Percentiles rank a stretch among this genome's conserved stretches.
Evolutionary conservation across 1,140 invertebrate species (phyloP).

Genomic region (Trachelipus rathkii): DNA sequence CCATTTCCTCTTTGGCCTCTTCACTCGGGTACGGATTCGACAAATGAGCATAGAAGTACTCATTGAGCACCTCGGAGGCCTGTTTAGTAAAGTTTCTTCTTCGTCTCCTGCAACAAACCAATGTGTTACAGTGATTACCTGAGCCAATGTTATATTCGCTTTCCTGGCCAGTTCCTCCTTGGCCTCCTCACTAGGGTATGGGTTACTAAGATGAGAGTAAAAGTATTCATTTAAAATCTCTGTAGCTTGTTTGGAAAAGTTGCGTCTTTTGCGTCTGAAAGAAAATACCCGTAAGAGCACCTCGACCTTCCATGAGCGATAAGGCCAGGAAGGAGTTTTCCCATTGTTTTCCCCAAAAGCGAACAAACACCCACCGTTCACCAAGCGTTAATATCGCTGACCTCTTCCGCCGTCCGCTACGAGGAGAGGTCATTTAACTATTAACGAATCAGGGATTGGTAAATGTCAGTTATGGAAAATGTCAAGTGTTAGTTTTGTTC

Average conservation of each 20-base stretch:
- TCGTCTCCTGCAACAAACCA: conserved; percentile 70
- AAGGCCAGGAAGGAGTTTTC: conserved; percentile 16
- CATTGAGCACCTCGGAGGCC: conserved; percentile 98
- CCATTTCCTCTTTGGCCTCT: conserved; percentile 99
- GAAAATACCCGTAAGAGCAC: conserved; percentile 51
- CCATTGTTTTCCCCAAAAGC: conserved; percentile 39
- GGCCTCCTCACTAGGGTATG: conserved; percentile 64
- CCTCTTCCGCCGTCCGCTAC: background rate
- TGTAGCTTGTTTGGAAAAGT: conserved; percentile 66
- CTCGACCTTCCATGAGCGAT: conserved; percentile 27
- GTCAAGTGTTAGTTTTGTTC: conserved; percentile 5
- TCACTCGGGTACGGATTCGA: conserved; percentile 99
- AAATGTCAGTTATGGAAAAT: background rate
- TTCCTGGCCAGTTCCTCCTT: conserved; percentile 65
- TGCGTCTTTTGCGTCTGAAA: conserved; percentile 60
- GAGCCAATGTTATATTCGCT: conserved; percentile 65
- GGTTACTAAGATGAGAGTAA: conserved; percentile 63
- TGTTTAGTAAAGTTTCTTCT: conserved; percentile 99
- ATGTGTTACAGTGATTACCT: conserved; percentile 51
- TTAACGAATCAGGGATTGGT: background rate
- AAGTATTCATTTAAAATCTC: conserved; percentile 67
- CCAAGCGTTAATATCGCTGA: conserved; percentile 37
- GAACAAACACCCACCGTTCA: conserved; percentile 38
- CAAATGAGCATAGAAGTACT: conserved; percentile 99
- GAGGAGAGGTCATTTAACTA: background rate